phyloP scores from a whole-genome alignment of 2,888 invertebrate genomes.

The Oscheius sp. region DNA sequence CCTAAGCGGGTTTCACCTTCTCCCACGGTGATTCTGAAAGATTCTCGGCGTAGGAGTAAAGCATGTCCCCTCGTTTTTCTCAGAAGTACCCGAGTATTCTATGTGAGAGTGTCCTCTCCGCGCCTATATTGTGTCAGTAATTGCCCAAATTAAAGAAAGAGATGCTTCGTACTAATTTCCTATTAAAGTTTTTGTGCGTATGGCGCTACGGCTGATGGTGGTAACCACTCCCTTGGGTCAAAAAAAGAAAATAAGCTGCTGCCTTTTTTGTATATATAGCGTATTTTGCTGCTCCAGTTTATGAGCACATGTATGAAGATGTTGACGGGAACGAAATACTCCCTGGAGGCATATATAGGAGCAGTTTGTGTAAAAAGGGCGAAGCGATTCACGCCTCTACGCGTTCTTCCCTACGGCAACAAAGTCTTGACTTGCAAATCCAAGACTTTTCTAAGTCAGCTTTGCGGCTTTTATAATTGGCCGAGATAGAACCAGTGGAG shows the following conservation, averaged over 20 bases:
- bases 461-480: constrained; percentile 31
- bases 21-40: constrained; percentile 1
- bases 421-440: constrained; percentile 35
- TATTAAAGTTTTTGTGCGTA: background rate
- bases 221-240: background rate
- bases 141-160: constrained; percentile 27
- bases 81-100: constrained; percentile 9
- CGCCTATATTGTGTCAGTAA: constrained; percentile 8
- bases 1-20: background rate
- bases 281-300: constrained; percentile 13
- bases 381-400: constrained; percentile 23
- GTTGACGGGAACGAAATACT: constrained; percentile 21
- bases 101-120: constrained; percentile 2
- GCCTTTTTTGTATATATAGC: background rate
- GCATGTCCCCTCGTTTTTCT: constrained; percentile 4
- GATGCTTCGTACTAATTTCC: constrained; percentile 16
- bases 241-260: background rate
- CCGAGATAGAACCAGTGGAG: constrained; percentile 16
- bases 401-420: constrained; percentile 32
- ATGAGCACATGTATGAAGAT: constrained; percentile 26
- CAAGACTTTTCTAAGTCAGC: constrained; percentile 6
- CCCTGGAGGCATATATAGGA: constrained; percentile 34
- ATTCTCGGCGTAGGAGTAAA: background rate
- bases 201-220: background rate
- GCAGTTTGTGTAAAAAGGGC: constrained; percentile 1